Evolutionary conservation across 35 echinoderm and acorn worm genomes (phyloP).

Genomic region (Anneissia japonica): DNA sequence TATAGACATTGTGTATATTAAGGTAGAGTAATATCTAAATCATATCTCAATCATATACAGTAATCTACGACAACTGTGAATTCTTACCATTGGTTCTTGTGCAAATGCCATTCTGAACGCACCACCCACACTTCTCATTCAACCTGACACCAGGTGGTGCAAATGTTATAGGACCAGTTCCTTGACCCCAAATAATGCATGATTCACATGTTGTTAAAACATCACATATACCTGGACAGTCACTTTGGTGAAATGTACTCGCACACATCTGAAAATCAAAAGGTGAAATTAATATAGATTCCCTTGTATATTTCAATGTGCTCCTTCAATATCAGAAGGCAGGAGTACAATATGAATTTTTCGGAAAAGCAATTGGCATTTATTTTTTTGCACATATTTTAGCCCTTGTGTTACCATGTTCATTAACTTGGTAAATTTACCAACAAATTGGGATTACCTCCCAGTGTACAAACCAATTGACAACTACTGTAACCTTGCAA

Average conservation of each 20-base stretch:
- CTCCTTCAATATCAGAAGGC: too few species aligned
- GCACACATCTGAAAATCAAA: slow-evolving; percentile 12
- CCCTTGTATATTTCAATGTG: too few species aligned
- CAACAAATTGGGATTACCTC: too few species aligned
- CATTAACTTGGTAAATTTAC: too few species aligned
- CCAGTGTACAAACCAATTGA: too few species aligned
- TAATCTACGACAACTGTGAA: neutral
- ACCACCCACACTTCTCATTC: slow-evolving; percentile 81
- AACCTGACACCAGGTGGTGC: slow-evolving; percentile 29
- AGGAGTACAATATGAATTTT: too few species aligned
- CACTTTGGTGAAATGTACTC: neutral
- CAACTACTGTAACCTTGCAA: too few species aligned
- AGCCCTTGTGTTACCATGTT: too few species aligned
- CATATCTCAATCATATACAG: neutral
- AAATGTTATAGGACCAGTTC: slow-evolving; percentile 7
- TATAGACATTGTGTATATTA: neutral
- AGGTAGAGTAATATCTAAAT: neutral
- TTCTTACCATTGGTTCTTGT: slow-evolving; percentile 50
- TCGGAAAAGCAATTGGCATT: too few species aligned
- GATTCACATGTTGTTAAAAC: slow-evolving; percentile 48
- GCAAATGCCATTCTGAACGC: slow-evolving; percentile 66
- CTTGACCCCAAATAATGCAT: slow-evolving; percentile 54
- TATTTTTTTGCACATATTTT: too few species aligned
- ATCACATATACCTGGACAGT: slow-evolving; percentile 61
- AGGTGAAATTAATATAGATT: neutral